Conservation (phyloP, 2,113 vertebrate genomes). For the Connochaetes taurinus region DNA sequence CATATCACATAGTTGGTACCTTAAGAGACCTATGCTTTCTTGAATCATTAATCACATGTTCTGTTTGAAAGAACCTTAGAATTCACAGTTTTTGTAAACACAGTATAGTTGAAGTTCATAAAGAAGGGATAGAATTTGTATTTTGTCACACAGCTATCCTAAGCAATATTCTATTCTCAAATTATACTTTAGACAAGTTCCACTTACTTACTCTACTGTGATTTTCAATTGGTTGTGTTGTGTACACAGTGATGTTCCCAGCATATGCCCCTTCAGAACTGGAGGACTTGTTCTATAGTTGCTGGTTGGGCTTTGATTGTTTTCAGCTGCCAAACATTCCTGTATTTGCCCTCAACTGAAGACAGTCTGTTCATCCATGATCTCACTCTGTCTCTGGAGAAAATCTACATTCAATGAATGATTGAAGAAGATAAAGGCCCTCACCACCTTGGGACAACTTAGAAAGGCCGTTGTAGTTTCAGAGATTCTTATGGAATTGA, state of each 20-base stretch:
- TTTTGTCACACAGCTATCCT: background rate
- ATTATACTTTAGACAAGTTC: background rate
- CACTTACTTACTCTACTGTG: background rate
- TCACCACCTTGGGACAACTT: background rate
- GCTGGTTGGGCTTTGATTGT: background rate
- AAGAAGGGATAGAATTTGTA: background rate
- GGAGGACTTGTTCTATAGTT: background rate
- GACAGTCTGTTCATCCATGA: background rate
- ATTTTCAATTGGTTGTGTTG: background rate
- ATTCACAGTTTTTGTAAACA: background rate
- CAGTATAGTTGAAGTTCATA: background rate
- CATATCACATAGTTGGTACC: background rate
- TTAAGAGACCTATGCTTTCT: background rate
- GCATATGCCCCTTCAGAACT: background rate
- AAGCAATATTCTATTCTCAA: background rate
- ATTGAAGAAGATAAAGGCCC: background rate
- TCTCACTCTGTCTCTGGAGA: background rate
- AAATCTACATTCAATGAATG: background rate
- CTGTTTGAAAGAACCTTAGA: background rate
- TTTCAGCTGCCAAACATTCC: background rate
- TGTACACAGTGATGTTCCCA: background rate
- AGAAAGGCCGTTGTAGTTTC: background rate
- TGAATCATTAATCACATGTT: background rate
- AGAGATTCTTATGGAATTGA: background rate
- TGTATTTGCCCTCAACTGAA: background rate